A percentile compares a stretch with the other conserved stretches of the same genome.
phyloP scores from a whole-genome alignment of 2,113 vertebrate genomes.

The Muntiacus muntjak region DNA sequence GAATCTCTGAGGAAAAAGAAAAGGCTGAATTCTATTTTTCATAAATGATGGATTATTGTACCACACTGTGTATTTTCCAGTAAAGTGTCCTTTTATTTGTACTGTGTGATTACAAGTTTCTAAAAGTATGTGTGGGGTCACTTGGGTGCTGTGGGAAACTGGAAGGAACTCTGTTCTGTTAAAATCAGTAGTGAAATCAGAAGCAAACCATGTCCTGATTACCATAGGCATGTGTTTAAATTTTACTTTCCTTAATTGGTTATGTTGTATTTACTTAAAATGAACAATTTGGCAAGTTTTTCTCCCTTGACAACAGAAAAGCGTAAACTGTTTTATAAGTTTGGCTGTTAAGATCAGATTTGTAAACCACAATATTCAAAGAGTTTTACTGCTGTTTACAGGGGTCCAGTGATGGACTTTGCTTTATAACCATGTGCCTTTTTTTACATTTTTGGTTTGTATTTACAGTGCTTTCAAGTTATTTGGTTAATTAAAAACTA shows the following conservation, averaged over 20 bases:
- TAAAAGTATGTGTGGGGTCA: constrained; percentile 90
- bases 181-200: constrained; percentile 88
- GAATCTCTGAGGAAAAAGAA: constrained; percentile 78
- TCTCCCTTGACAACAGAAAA: constrained; percentile 86
- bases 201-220: constrained; percentile 86
- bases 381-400: constrained; percentile 74
- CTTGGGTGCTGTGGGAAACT: constrained; percentile 88
- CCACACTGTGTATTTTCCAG: constrained; percentile 84
- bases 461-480: constrained; percentile 48
- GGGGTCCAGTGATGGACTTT: constrained; percentile 59
- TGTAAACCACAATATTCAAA: constrained; percentile 80
- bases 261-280: constrained; percentile 89
- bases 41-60: constrained; percentile 86
- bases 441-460: constrained; percentile 68
- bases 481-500: constrained; percentile 50
- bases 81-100: constrained; percentile 87
- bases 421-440: constrained; percentile 62
- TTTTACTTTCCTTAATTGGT: constrained; percentile 87
- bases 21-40: constrained; percentile 83
- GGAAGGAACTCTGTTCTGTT: constrained; percentile 80
- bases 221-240: constrained; percentile 86
- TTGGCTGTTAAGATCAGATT: constrained; percentile 85
- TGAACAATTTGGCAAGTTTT: constrained; percentile 87
- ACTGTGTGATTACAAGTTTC: constrained; percentile 86
- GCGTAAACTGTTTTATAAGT: constrained; percentile 85